Evolutionary conservation across 2,797 vertebrate genomes (phyloP).

Genomic region (Podargus strigoides): DNA sequence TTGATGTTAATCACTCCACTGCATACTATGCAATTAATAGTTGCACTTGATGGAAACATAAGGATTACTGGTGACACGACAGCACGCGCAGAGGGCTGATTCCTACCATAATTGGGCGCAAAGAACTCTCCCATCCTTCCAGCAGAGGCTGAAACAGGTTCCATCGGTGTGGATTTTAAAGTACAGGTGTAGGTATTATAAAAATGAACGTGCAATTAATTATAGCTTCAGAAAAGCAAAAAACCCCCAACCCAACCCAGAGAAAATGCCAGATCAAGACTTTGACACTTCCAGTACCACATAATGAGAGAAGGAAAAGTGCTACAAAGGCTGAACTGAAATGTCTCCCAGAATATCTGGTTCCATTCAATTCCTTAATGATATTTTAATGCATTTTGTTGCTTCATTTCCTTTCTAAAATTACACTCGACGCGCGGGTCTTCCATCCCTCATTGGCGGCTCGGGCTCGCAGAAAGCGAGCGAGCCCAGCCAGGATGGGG

Average conservation of each 20-base stretch:
- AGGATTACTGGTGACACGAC: conserved; percentile 48
- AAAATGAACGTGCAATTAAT: conserved; percentile 38
- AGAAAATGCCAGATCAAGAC: neutral
- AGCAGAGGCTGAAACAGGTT: conserved; percentile 23
- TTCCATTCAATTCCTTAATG: conserved; percentile 27
- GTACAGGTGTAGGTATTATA: neutral
- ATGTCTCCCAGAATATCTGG: neutral
- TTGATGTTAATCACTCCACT: conserved; percentile 74
- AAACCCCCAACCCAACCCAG: neutral
- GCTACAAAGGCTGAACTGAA: neutral
- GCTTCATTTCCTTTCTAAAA: conserved; percentile 60
- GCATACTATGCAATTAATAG: conserved; percentile 71
- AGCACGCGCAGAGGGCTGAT: conserved; percentile 1
- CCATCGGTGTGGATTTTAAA: neutral
- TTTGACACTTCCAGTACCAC: neutral
- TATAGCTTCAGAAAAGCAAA: conserved; percentile 26
- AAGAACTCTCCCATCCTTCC: conserved; percentile 21
- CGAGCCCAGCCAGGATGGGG: rapidly evolving
- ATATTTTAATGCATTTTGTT: conserved; percentile 42
- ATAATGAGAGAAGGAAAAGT: neutral
- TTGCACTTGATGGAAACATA: conserved; percentile 34
- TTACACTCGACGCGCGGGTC: neutral
- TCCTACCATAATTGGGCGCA: conserved; percentile 56
- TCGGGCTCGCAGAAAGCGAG: rapidly evolving
- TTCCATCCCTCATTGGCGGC: neutral